A percentile compares a stretch with the other conserved stretches of the same genome.
Evolutionary conservation across 2,113 vertebrate genomes (phyloP).

Genomic region (Athene noctua): DNA sequence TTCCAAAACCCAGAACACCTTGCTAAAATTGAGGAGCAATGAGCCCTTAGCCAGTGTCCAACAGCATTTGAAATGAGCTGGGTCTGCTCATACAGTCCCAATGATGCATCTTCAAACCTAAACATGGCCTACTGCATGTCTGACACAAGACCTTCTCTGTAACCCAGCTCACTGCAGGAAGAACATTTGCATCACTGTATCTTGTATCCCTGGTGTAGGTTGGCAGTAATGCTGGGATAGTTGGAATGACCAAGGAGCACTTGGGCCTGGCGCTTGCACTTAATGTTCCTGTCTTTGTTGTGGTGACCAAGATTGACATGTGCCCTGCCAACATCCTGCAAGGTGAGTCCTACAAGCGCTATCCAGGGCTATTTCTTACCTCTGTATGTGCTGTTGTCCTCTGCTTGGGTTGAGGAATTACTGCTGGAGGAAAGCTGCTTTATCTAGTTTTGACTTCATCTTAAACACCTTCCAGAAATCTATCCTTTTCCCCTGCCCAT

Average conservation of each 20-base stretch:
- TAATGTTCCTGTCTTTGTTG: slow-evolving; percentile 96
- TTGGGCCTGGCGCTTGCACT: slow-evolving; percentile 94
- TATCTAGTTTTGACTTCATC: background rate
- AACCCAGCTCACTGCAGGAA: background rate
- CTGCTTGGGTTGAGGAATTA: background rate
- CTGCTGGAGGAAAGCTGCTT: background rate
- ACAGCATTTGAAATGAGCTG: background rate
- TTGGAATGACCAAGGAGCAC: slow-evolving; percentile 99
- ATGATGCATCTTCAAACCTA: background rate
- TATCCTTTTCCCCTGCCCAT: background rate
- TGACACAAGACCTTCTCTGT: background rate
- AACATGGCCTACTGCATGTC: background rate
- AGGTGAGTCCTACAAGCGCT: slow-evolving; percentile 77
- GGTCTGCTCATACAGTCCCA: background rate
- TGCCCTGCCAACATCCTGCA: slow-evolving; percentile 97
- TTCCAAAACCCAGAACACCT: background rate
- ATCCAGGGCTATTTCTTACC: background rate
- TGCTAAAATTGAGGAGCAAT: background rate
- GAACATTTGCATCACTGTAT: background rate
- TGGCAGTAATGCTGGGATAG: slow-evolving; percentile 97
- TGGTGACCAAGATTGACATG: slow-evolving; percentile 99
- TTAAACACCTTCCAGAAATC: background rate
- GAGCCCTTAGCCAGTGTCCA: background rate
- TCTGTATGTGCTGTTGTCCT: background rate
- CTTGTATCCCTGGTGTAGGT: slow-evolving; percentile 78